Conservation (phyloP, 2,797 vertebrate species). For the Sebastes vulpes region DNA sequence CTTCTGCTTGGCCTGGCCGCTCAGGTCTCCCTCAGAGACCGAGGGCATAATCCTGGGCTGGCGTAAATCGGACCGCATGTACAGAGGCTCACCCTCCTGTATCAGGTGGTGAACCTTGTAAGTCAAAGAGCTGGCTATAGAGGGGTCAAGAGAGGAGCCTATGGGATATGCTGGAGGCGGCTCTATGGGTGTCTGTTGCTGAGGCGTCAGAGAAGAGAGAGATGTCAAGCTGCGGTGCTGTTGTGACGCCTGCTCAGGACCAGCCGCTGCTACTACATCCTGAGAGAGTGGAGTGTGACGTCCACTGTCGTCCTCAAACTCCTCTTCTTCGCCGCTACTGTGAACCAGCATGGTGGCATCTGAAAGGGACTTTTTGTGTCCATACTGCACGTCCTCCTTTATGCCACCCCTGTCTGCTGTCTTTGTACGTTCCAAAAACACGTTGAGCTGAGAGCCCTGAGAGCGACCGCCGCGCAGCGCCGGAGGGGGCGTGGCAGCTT, state of each 20-base stretch:
- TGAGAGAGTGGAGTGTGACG: constrained; percentile 82
- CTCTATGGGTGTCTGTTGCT: constrained; percentile 85
- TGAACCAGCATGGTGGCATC: constrained; percentile 98
- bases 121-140: constrained; percentile 81
- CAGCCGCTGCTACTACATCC: constrained; percentile 57
- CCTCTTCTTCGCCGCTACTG: constrained; percentile 95
- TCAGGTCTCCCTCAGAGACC: constrained; percentile 94
- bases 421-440: constrained; percentile 87
- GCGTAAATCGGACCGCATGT: constrained; percentile 78
- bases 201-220: constrained; percentile 60
- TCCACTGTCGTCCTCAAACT: constrained; percentile 89
- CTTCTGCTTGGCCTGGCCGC: constrained; percentile 87
- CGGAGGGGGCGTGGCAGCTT: constrained; percentile 76
- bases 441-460: constrained; percentile 88
- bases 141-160: constrained; percentile 80
- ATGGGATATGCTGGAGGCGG: constrained; percentile 87
- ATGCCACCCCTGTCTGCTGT: constrained; percentile 81
- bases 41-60: constrained; percentile 90
- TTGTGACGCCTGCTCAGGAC: constrained; percentile 34
- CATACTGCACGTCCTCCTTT: constrained; percentile 86
- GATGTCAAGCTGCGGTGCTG: constrained; percentile 68
- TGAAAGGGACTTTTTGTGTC: constrained; percentile 96
- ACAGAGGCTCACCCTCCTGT: constrained; percentile 83
- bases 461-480: constrained; percentile 69
- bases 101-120: constrained; percentile 89